phyloP scores from a whole-genome alignment of 2,113 vertebrate genomes.

The Stercorarius parasiticus region DNA sequence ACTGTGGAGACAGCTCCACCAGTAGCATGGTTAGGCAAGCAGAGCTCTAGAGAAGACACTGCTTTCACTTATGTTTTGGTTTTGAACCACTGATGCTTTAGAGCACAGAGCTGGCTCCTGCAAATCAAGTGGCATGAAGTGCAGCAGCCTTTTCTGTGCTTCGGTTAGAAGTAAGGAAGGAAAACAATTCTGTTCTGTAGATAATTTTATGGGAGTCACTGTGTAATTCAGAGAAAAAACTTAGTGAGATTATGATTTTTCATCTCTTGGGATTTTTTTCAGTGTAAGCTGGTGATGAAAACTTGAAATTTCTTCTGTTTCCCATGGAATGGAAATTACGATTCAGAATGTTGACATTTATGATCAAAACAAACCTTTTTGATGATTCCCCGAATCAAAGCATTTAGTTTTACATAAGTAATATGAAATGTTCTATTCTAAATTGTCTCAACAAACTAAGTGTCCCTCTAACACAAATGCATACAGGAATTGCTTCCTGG shows the following conservation, averaged over 20 bases:
- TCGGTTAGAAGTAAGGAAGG: not conserved
- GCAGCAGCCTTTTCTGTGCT: not conserved
- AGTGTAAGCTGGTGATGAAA: not conserved
- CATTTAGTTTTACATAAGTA: not conserved
- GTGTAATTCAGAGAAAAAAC: not conserved
- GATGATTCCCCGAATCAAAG: not conserved
- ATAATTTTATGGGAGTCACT: not conserved
- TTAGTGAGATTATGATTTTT: not conserved
- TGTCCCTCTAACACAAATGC: not conserved
- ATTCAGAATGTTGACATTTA: not conserved
- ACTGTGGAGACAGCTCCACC: not conserved
- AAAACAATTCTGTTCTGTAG: not conserved
- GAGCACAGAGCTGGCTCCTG: not conserved
- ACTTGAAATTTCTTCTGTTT: not conserved
- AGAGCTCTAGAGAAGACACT: not conserved
- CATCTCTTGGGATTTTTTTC: not conserved
- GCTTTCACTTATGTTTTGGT: accelerated
- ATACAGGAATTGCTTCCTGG: not conserved
- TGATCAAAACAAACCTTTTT: not conserved
- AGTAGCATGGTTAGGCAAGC: accelerated
- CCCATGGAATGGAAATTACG: not conserved
- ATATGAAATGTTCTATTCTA: not conserved
- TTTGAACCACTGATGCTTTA: not conserved
- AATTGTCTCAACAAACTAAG: not conserved
- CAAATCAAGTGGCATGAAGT: not conserved